Conservation (phyloP, 2,797 vertebrate genomes). For the Onychomys torridus region DNA sequence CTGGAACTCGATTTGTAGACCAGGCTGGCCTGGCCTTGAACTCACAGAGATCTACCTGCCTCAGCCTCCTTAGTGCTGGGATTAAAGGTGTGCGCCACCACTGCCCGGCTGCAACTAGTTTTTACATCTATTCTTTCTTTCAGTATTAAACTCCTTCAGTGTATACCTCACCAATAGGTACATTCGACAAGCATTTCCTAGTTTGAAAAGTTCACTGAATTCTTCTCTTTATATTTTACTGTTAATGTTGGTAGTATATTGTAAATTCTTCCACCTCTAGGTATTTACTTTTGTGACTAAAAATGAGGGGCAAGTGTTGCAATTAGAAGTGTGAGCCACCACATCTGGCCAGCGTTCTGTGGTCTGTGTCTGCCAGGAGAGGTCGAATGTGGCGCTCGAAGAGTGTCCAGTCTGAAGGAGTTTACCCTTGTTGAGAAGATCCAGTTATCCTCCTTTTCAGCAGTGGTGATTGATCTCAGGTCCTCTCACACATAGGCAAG, state of each 20-base stretch:
- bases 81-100: background rate
- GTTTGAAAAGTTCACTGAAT: background rate
- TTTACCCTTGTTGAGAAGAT: background rate
- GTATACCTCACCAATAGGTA: background rate
- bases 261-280: background rate
- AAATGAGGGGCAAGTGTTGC: background rate
- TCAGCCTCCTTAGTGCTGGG: no score
- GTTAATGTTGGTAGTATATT: background rate
- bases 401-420: background rate
- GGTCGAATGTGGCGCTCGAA: no score
- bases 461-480: no score
- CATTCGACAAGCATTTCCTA: background rate
- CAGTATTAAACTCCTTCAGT: background rate
- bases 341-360: background rate
- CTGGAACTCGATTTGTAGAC: background rate
- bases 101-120: background rate
- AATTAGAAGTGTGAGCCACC: background rate
- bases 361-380: background rate
- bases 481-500: background rate
- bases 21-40: no score
- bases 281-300: background rate
- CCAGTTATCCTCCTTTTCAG: no score
- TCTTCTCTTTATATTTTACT: background rate
- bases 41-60: no score
- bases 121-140: background rate